Percentiles rank a stretch among this genome's conserved stretches.
These are phyloP conservation scores for Cygnus atratus DNA, from an alignment of 2,113 vertebrate genomes.

Conservation along the genomic window DNA sequence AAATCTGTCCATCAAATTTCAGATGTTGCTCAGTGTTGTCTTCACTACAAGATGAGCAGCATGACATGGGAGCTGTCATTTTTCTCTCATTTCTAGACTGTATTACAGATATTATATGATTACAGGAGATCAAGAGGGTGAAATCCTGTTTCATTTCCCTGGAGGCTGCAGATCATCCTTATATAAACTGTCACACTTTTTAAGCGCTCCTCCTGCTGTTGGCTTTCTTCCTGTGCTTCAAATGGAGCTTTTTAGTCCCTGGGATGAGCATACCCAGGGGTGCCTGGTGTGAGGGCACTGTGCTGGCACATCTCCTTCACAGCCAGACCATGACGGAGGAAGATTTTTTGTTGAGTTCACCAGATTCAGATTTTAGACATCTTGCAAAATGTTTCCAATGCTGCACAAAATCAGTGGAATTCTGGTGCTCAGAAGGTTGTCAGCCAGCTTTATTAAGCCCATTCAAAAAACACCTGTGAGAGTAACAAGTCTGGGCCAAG, in stretches of 20 bases:
- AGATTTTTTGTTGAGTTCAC: neutral
- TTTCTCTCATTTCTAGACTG: slow-evolving; percentile 1
- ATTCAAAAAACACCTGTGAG: neutral
- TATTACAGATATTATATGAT: slow-evolving; percentile 6
- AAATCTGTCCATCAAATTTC: slow-evolving; percentile 23
- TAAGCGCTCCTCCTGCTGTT: neutral
- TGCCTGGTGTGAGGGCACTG: rapidly evolving
- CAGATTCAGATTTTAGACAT: neutral
- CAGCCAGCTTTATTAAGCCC: neutral
- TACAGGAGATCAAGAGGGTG: slow-evolving; percentile 19
- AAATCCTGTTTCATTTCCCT: slow-evolving; percentile 19
- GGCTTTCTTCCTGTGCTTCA: neutral
- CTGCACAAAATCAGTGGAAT: neutral
- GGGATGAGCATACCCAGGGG: neutral
- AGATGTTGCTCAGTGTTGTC: neutral
- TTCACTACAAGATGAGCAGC: neutral
- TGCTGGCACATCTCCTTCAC: rapidly evolving
- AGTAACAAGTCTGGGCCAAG: neutral
- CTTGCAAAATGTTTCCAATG: neutral
- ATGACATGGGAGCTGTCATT: neutral
- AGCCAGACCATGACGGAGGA: neutral
- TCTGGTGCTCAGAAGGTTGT: neutral
- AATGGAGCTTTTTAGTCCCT: neutral
- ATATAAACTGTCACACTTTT: neutral
- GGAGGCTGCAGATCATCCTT: neutral